These are phyloP conservation scores for Fratercula arctica DNA, from an alignment of 2,797 vertebrate species.

Conservation along the genomic window DNA sequence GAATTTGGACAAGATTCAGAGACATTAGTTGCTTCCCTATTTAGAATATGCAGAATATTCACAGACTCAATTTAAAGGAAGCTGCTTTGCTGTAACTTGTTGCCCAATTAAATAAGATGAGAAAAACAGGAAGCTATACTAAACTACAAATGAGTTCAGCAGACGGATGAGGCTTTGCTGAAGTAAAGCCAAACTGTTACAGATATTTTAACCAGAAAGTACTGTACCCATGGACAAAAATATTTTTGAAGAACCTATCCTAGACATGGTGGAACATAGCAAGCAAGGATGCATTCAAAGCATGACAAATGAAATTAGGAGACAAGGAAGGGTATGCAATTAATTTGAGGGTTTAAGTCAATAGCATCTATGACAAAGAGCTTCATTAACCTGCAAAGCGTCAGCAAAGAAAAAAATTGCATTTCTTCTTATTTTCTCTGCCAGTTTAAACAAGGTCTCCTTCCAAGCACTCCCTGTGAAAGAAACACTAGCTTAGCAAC, in stretches of 20 bases:
- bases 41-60: not conserved
- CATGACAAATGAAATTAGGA: not conserved
- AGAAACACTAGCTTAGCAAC: not conserved
- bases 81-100: conserved; percentile 25
- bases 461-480: conserved; percentile 34
- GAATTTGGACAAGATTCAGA: not conserved
- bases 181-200: not conserved
- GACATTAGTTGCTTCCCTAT: not conserved
- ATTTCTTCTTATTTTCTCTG: conserved; percentile 16
- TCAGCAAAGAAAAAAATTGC: not conserved
- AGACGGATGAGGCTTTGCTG: not conserved
- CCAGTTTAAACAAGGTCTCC: conserved; percentile 1
- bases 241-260: not conserved
- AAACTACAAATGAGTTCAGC: not conserved
- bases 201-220: not conserved
- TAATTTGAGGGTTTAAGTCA: not conserved
- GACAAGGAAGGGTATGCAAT: not conserved
- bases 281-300: not conserved
- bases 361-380: not conserved
- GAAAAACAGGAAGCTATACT: conserved; percentile 40
- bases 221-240: not conserved
- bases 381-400: not conserved
- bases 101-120: conserved; percentile 10
- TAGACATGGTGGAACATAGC: not conserved
- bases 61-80: conserved; percentile 32